Evolutionary conservation across 2,888 invertebrate genomes (phyloP), one percentile per base, ranked within the genome.

Genomic region (Leptinotarsa juncta): DNA sequence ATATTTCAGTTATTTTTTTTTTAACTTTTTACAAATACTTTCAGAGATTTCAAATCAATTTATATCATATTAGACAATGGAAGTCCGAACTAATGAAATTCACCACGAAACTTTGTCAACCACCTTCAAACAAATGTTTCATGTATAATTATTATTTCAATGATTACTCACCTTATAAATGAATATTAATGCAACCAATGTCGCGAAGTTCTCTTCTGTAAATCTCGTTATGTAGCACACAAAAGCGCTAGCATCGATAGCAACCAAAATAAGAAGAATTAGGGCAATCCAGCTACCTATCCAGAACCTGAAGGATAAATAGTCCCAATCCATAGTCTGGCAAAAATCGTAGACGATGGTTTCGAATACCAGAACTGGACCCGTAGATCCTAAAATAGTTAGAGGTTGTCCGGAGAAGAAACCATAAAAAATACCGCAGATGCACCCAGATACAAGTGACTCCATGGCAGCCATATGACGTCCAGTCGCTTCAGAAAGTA

Each of bases 191-290:
- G 98, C 98, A 85, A 99, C 99, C 32, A 99, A 90, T 2, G 97
- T 96, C 20, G 99, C 98, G 86, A 99, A 99, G 87, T 97, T 98
- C 89, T 99, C 98, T 88, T 99, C 98, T 0, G 99, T 99, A 87
- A 99, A 99, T 79, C 98, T 92, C 14, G 99, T 99, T 81, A 99
- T 99, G 87, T 97, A 97, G 86, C 97, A 97, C 32, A 99, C 98
- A 74, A 98, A 90, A 65, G 97, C 97, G 86, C 97, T 97, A 14
- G 98, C 96, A 89, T 99, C 99, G 65, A 97, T 91, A 1, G 97
- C 97, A 53, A 97, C 97, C 83, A 99, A 90, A 71, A 95, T 89
- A 55, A 99, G 79, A 74, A 98, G 90, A 84, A 97, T 96, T 14
- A 95, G 81, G 0, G 95, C 92, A 50, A 96, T 96, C 99, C 99